Evolutionary conservation across 30 jellyfish, hydroid and myxozoan species (phyloP).

Genomic region (Aurelia sp.): DNA sequence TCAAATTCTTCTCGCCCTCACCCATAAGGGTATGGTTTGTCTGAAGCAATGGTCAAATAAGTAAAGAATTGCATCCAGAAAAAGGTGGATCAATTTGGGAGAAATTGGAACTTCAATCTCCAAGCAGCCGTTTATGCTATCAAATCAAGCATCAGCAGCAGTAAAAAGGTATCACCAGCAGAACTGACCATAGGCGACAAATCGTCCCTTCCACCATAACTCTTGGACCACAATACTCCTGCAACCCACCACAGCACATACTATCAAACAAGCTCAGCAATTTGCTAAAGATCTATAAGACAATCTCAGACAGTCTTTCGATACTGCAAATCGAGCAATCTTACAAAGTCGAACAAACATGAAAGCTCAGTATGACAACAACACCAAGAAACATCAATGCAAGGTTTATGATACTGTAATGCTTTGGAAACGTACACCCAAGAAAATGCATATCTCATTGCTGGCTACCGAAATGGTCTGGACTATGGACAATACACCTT

Average conservation of each 20-base stretch:
- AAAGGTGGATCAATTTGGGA: too few species aligned
- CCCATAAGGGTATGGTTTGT: too few species aligned
- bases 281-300: slow-evolving; percentile 13
- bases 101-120: too few species aligned
- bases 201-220: too few species aligned
- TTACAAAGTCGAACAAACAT: slow-evolving; percentile 14
- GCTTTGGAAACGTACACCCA: slow-evolving; percentile 10
- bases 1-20: too few species aligned
- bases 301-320: background rate
- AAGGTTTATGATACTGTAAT: slow-evolving; percentile 34
- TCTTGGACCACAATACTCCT: background rate
- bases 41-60: too few species aligned
- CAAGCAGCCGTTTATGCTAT: too few species aligned
- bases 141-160: too few species aligned
- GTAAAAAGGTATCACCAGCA: too few species aligned
- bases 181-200: too few species aligned
- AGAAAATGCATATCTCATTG: slow-evolving; percentile 37
- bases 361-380: slow-evolving; percentile 19
- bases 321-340: background rate
- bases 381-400: slow-evolving; percentile 10
- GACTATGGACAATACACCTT: slow-evolving; percentile 44
- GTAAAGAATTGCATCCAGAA: too few species aligned
- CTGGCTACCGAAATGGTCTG: slow-evolving; percentile 45
- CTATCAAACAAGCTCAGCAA: background rate
- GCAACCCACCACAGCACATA: background rate